Evolutionary conservation across 2,113 vertebrate genomes (phyloP).

Genomic region (Lates calcarifer): DNA sequence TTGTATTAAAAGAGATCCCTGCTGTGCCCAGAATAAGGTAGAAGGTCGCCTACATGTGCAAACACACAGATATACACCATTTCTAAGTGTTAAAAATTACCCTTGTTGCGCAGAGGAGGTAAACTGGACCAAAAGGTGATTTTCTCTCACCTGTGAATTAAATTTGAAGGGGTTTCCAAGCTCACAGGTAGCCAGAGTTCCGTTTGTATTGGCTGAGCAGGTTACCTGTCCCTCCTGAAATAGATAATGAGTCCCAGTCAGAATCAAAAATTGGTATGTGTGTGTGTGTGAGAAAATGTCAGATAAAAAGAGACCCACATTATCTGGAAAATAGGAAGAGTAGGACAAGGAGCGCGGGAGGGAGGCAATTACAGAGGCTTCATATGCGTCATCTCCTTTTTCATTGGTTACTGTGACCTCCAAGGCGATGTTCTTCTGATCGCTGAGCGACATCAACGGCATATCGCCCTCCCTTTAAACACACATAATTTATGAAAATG

Average conservation of each 20-base stretch:
- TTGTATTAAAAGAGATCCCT: slow-evolving; percentile 88
- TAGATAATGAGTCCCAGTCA: slow-evolving; percentile 43
- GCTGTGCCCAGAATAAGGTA: slow-evolving; percentile 91
- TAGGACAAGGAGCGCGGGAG: slow-evolving; percentile 90
- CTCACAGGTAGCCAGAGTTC: slow-evolving; percentile 90
- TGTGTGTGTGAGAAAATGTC: not conserved
- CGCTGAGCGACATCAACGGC: slow-evolving; percentile 88
- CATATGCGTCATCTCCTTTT: slow-evolving; percentile 93
- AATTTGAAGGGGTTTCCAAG: slow-evolving; percentile 95
- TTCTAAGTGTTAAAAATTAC: not conserved
- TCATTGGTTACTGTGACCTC: slow-evolving; percentile 92
- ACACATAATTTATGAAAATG: not conserved
- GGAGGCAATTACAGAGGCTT: slow-evolving; percentile 85
- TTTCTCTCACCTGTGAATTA: slow-evolving; percentile 86
- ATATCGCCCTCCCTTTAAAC: slow-evolving; percentile 83
- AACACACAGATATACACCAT: slow-evolving; percentile 15
- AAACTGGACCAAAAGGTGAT: not conserved
- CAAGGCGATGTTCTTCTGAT: slow-evolving; percentile 92
- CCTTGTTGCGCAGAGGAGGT: not conserved
- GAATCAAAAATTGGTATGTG: not conserved
- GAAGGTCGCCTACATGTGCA: slow-evolving; percentile 87
- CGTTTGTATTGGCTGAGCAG: slow-evolving; percentile 90
- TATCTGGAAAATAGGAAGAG: slow-evolving; percentile 76
- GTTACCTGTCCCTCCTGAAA: slow-evolving; percentile 81
- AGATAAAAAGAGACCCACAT: slow-evolving; percentile 74